Conservation (phyloP, 2,888 invertebrate genomes). For the Acanthosoma haemorrhoidale region DNA sequence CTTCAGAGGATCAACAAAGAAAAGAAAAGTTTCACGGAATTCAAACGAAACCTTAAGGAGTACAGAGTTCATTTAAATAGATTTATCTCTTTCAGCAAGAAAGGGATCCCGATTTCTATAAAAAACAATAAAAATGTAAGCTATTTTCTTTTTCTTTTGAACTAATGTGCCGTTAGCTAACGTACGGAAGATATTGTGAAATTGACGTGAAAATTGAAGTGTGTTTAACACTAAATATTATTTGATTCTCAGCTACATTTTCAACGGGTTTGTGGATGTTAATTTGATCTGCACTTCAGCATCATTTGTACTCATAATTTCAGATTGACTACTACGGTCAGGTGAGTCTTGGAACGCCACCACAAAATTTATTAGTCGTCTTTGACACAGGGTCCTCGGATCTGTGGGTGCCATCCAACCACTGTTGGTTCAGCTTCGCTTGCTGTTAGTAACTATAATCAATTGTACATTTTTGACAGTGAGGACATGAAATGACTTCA, state of each 20-base stretch:
- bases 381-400: constrained; percentile 99
- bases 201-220: too few relatives aligned
- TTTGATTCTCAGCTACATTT: too few relatives aligned
- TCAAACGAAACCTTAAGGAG: neutral
- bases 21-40: neutral
- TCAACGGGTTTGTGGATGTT: too few relatives aligned
- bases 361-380: constrained; percentile 86
- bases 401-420: constrained; percentile 96
- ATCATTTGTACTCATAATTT: too few relatives aligned
- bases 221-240: too few relatives aligned
- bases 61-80: neutral
- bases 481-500: too few relatives aligned
- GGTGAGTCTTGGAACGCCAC: constrained; percentile 83
- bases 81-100: neutral
- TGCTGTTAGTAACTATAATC: constrained; percentile 79
- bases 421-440: constrained; percentile 90
- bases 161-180: too few relatives aligned
- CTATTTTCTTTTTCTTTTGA: neutral
- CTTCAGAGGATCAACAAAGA: neutral
- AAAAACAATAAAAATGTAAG: constrained; percentile 15
- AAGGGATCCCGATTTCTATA: neutral
- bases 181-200: too few relatives aligned
- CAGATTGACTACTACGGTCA: constrained; percentile 93
- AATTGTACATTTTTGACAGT: too few relatives aligned
- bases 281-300: too few relatives aligned